Conservation (phyloP, 2,113 vertebrate genomes). For the Eonycteris spelaea region DNA sequence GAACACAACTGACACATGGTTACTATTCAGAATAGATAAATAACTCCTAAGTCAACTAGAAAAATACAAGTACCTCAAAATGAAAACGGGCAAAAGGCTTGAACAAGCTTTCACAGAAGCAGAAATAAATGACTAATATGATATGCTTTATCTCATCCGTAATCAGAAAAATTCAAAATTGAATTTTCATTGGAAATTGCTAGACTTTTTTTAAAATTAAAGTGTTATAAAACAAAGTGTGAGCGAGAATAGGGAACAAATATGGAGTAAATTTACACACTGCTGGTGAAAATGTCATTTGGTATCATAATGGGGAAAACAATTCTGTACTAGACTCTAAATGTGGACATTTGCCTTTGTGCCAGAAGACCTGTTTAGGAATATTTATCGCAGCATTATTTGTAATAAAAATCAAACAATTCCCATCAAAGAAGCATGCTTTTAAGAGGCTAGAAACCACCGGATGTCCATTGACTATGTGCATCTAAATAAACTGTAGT, state of each 20-base stretch:
- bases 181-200: not conserved
- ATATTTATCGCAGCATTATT: not conserved
- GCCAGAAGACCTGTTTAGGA: not conserved
- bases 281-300: not conserved
- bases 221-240: not conserved
- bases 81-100: not conserved
- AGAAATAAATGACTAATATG: not conserved
- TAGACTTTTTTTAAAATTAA: not conserved
- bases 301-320: not conserved
- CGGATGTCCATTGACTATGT: not conserved
- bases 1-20: not conserved
- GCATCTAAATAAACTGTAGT: not conserved
- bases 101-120: not conserved
- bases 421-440: not conserved
- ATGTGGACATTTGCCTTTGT: not conserved
- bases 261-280: not conserved
- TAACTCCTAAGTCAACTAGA: not conserved
- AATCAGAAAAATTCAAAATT: constrained; percentile 4
- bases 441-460: not conserved
- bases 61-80: not conserved
- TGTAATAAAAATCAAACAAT: not conserved
- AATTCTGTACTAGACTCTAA: not conserved
- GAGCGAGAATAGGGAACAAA: not conserved
- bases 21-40: not conserved
- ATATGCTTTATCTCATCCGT: not conserved